phyloP scores from a whole-genome alignment of 2,797 vertebrate genomes.

The Rhabdomys pumilio region DNA sequence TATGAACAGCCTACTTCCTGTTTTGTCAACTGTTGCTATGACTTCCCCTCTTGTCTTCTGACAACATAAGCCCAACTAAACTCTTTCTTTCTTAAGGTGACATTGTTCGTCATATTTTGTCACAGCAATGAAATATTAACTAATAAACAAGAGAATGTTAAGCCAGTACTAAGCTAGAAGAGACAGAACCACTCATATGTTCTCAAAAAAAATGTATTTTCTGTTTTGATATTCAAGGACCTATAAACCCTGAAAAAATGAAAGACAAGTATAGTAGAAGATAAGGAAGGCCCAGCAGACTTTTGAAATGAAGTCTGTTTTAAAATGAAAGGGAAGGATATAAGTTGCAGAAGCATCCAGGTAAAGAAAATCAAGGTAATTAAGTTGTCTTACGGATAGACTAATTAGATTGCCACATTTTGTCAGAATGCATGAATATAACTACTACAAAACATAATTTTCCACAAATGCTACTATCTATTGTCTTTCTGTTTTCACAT shows the following conservation, averaged over 20 bases:
- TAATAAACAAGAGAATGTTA: background rate
- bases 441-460: constrained; percentile 27
- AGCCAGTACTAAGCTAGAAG: background rate
- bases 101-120: background rate
- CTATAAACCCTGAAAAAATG: too few relatives aligned
- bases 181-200: too few relatives aligned
- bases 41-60: background rate
- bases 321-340: background rate
- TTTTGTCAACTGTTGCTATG: background rate
- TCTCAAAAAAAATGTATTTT: too few relatives aligned
- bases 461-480: background rate
- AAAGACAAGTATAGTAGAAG: too few relatives aligned
- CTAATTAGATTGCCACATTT: constrained; percentile 55
- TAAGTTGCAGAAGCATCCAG: background rate
- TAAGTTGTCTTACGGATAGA: constrained; percentile 47
- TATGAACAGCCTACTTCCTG: background rate
- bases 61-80: background rate
- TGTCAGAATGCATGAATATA: background rate
- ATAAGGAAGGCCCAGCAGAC: too few relatives aligned
- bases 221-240: too few relatives aligned
- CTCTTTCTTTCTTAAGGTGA: background rate
- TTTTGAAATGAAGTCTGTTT: too few relatives aligned
- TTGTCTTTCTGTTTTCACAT: background rate
- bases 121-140: background rate
- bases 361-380: constrained; percentile 56